A percentile compares a stretch with the other conserved stretches of the same genome.
These are phyloP conservation scores for Meiosimyza decipiens DNA, from an alignment of 2,888 invertebrate genomes.

Conservation along the genomic window DNA sequence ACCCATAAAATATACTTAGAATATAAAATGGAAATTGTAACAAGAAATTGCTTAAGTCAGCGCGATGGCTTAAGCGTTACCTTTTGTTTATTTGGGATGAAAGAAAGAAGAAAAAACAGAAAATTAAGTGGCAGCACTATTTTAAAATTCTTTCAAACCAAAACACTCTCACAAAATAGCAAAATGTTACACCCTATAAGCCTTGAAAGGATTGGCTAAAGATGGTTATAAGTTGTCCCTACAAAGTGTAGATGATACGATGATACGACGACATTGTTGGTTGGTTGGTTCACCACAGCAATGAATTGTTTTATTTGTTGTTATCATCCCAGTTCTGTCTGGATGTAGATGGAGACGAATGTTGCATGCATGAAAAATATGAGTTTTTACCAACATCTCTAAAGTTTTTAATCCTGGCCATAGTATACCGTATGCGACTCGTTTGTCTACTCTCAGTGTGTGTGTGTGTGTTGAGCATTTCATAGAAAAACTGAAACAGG, in stretches of 20 bases:
- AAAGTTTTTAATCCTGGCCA: constrained; percentile 4
- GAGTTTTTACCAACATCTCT: constrained; percentile 21
- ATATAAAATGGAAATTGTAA: too few species aligned
- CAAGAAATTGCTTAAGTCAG: too few species aligned
- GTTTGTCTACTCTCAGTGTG: neutral
- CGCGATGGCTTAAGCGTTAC: too few species aligned
- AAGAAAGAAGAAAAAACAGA: too few species aligned
- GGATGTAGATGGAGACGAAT: constrained; percentile 33
- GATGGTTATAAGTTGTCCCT: neutral
- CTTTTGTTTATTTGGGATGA: too few species aligned
- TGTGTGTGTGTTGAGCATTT: neutral
- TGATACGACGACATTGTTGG: neutral
- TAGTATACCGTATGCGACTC: neutral
- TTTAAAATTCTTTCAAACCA: too few species aligned
- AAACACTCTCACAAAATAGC: too few species aligned
- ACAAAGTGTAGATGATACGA: neutral
- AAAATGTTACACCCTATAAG: too few species aligned
- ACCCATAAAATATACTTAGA: too few species aligned
- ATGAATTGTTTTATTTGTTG: constrained; percentile 12
- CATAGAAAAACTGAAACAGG: constrained; percentile 15
- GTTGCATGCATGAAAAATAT: constrained; percentile 31
- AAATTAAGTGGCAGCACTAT: too few species aligned
- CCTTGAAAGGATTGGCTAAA: too few species aligned
- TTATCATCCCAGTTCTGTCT: constrained; percentile 2
- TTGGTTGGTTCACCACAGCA: constrained; percentile 16